Base-by-base conservation (phyloP, 1,140 invertebrate species). In the Bombus sylvicola region DNA sequence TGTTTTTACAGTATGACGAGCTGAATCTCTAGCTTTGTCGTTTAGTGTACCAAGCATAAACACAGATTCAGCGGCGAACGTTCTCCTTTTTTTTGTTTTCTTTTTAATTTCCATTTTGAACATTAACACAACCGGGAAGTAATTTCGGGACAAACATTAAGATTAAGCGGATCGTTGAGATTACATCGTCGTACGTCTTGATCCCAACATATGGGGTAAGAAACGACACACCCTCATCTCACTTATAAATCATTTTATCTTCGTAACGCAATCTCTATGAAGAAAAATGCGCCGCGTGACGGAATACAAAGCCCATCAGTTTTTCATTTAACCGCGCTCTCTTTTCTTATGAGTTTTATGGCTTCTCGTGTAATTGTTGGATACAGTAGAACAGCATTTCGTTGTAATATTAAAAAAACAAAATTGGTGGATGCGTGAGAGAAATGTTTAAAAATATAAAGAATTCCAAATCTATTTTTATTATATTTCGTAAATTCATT, bases 241-340 rank as follows among this genome's bases (percentile, higher is more conserved):
- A 74, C 64, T 73, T 85, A 72, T 80, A 85, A 80, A 85, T 85
- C 76, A 79, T 80, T 84, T 80, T 80, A 80, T 47, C 77, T 31
- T 71, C 39, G 47, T 85, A 57, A 77, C 62, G 25, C 74, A 18
- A 69, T 73, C 62, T 64, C 43, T 57, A 77, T 71, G 82, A 83
- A 78, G 81, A 82, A 78, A 77, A 78, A 83, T 83, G 82, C 18
- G 62, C n/a, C 59, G 39, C 31, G 28, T 74, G 53, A 31, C 4
- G 31, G 53, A 72, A 74, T 39, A 74, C 53, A 69, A 47, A 31
- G 37, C 15, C n/a, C 74, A 64, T 68, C 37, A 41, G 41, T 43
- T 85, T 85, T 79, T 85, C 62, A 69, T 85, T 85, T 80, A 64
- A 34, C 25, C 22, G 15, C 22, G 22, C 31, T 62, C 22, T 43